These are phyloP conservation scores for Gonioctena quinquepunctata DNA, from an alignment of 1,140 invertebrate species.

Conservation along the genomic window DNA sequence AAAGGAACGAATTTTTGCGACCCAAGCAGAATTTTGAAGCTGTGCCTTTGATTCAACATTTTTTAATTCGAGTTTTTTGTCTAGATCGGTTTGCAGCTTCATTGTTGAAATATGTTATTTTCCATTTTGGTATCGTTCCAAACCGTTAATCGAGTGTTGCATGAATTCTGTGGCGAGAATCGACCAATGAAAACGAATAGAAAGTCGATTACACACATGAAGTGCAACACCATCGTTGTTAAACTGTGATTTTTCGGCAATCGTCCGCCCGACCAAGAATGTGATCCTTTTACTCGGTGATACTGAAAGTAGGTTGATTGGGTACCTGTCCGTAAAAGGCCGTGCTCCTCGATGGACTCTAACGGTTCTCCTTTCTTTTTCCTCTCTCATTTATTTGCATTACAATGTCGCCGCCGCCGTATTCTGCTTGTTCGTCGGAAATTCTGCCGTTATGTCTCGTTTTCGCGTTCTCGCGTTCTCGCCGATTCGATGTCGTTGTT, in stretches of 20 bases:
- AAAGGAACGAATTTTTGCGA: too few species aligned
- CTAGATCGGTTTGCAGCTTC: too few species aligned
- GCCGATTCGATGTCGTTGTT: too few species aligned
- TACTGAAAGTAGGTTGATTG: background rate
- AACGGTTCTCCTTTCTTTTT: background rate
- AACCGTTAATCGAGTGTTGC: too few species aligned
- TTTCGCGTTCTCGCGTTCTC: too few species aligned
- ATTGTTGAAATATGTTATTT: too few species aligned
- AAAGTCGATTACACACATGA: background rate
- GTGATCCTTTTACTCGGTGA: background rate
- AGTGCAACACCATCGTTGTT: too few species aligned
- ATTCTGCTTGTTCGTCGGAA: background rate
- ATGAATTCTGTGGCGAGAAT: too few species aligned
- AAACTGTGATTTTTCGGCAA: background rate
- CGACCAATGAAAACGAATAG: background rate
- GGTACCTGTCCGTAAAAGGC: background rate
- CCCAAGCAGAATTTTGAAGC: too few species aligned
- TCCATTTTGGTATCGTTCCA: too few species aligned
- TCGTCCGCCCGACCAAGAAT: background rate
- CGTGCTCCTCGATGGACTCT: background rate
- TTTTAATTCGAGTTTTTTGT: too few species aligned
- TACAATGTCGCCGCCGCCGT: background rate
- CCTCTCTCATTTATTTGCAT: background rate
- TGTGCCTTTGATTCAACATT: too few species aligned
- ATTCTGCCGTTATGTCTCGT: background rate